Evolutionary conservation across 2,888 invertebrate genomes (phyloP).

Genomic region (Graphium colonna): DNA sequence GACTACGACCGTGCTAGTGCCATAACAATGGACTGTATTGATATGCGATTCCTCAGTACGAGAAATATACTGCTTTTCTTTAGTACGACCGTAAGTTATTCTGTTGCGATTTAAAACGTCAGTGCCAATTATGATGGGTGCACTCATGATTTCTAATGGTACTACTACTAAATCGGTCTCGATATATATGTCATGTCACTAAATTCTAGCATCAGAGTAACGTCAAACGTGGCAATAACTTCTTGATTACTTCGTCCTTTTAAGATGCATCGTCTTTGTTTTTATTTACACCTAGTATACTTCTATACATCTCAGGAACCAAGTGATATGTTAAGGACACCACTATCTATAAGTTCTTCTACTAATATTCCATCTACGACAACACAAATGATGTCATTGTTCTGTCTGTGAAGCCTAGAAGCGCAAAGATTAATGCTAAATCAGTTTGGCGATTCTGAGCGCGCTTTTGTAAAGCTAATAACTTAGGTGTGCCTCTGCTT

Average conservation of each 20-base stretch:
- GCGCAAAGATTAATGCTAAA: not conserved
- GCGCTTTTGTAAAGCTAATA: too few species aligned
- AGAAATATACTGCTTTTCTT: constrained; percentile 22
- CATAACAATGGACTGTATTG: too few species aligned
- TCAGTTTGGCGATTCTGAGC: too few species aligned
- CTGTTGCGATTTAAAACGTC: not conserved
- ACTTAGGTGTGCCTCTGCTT: too few species aligned
- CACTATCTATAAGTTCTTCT: constrained; percentile 30
- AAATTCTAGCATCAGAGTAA: not conserved
- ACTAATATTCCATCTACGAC: constrained; percentile 9
- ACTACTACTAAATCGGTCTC: not conserved
- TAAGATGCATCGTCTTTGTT: not conserved
- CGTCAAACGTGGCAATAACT: not conserved
- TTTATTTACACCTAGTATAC: not conserved
- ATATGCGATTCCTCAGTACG: too few species aligned
- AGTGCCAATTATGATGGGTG: not conserved
- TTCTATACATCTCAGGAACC: not conserved
- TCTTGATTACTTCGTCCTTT: not conserved
- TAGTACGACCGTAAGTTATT: constrained; percentile 24
- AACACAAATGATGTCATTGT: not conserved
- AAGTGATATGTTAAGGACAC: constrained; percentile 9
- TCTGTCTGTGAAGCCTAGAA: not conserved
- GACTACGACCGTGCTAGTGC: not conserved
- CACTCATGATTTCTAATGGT: not conserved
- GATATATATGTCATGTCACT: not conserved